Percentiles rank a stretch among this genome's conserved stretches.
Conservation (phyloP, 2,113 vertebrate genomes). For the Columba janthina region DNA sequence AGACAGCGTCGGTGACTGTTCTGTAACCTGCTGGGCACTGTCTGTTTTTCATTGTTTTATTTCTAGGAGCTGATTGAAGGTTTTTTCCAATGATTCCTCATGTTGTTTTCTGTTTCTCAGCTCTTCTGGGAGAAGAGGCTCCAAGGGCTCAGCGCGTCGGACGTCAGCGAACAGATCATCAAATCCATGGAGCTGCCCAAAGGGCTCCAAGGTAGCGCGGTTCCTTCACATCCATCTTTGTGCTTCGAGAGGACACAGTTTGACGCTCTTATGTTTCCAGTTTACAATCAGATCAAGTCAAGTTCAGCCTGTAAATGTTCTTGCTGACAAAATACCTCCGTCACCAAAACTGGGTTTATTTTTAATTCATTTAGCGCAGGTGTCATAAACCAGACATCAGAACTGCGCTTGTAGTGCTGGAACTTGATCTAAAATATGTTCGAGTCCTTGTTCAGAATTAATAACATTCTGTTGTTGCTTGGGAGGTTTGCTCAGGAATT, state of each 20-base stretch:
- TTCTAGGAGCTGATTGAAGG: neutral
- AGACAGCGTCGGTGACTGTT: no score
- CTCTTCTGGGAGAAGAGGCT: constrained; percentile 93
- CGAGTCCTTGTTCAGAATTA: neutral
- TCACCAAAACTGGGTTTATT: neutral
- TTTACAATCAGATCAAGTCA: neutral
- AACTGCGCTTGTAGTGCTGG: neutral
- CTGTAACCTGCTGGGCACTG: neutral
- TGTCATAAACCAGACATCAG: neutral
- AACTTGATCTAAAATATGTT: neutral
- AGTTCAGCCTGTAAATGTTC: neutral
- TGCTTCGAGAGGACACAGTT: neutral
- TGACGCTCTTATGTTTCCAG: neutral
- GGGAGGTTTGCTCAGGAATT: neutral
- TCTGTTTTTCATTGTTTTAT: neutral
- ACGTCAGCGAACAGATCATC: constrained; percentile 85
- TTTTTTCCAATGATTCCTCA: neutral
- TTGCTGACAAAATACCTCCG: neutral
- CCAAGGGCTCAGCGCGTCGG: constrained; percentile 86
- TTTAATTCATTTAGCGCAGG: neutral
- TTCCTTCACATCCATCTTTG: neutral
- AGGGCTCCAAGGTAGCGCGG: constrained; percentile 87
- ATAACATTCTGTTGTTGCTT: neutral
- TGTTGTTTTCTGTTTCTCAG: constrained; percentile 67
- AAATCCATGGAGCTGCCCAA: constrained; percentile 89